Evolutionary conservation across 2,888 invertebrate species (phyloP), one percentile per base, ranked within the genome.

Genomic region (Oegoconia quadripuncta): DNA sequence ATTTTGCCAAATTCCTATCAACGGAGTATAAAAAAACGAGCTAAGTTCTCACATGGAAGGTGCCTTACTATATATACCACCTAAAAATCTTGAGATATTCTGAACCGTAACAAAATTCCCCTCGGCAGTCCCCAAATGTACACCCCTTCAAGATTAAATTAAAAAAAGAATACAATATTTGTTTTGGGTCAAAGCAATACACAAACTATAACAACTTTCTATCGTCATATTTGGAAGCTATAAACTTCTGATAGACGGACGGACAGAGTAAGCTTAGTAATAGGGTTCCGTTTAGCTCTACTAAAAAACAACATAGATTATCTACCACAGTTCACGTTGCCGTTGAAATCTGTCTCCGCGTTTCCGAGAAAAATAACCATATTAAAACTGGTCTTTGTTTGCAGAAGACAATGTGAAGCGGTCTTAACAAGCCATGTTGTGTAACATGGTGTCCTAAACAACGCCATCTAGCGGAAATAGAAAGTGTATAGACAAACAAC

Each of bases 391-490:
- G 34, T 25, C 34, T 28, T 41, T 39, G 43, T 37, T 42, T 33
- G 34, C 42, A 33, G 37, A 40, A 44, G 42, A 57, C 50, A 50
- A 53, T 59, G 49, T 36, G 29, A 15, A 36, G 16, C 22, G 42
- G 46, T 50, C 55, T 46, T 47, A 52, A 52, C 50, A 53, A 51
- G 55, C 50, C 49, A 48, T 37, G 46, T 70, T 72, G 55, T 61
- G 57, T 55, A 70, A 71, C 50, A 44, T 36, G 45, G 43, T n/a
- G 41, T 37, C 34, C 33, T 34, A 5, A 9, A 50, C 44, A 70
- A 49, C 70, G 71, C 75, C 77, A 77, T 65, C 80, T 75, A 73
- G 68, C 61, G 74, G 74, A 73, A 78, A 68, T 79, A 73, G 80
- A 80, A 79, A 81, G 80, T 75, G 64, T 78, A 75, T 65, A 73